Percentiles rank a stretch among this genome's conserved stretches.
These are phyloP conservation scores for Nephrotoma appendiculata DNA, from an alignment of 2,888 invertebrate species.

Conservation along the genomic window DNA sequence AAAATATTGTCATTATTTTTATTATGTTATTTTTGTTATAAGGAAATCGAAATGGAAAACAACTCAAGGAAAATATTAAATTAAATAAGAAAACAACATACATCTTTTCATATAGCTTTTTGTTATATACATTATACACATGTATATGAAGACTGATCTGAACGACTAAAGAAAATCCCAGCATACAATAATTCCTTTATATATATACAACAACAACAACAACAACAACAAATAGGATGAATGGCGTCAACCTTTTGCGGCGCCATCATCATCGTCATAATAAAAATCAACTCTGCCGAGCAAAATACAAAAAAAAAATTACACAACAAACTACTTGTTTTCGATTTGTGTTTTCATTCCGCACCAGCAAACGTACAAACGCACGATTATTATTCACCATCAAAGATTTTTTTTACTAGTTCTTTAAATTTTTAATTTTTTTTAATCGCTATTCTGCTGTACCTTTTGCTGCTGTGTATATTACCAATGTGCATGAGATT, in stretches of 20 bases:
- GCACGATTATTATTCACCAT: not conserved
- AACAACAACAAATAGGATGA: not conserved
- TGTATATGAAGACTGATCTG: not conserved
- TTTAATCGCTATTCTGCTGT: not conserved
- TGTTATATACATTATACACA: not conserved
- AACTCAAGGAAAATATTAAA: not conserved
- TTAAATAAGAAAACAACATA: not conserved
- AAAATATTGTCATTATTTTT: not conserved
- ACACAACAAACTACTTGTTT: not conserved
- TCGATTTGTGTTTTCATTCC: not conserved
- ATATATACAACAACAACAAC: too few relatives aligned
- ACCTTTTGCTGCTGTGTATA: not conserved
- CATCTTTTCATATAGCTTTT: not conserved
- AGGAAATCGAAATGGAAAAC: not conserved
- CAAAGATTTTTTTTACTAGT: not conserved
- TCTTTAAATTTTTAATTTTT: not conserved
- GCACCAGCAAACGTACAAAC: not conserved
- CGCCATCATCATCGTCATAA: not conserved
- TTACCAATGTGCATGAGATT: not conserved
- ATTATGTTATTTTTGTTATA: not conserved
- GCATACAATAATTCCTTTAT: not conserved
- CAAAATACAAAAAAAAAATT: not conserved
- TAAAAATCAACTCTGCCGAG: not conserved
- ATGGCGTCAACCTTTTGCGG: not conserved
- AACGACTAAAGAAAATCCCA: not conserved